Percentiles rank a stretch among this genome's conserved stretches.
These are phyloP conservation scores for Pteropus alecto DNA, from an alignment of 2,113 vertebrate genomes.

Conservation along the genomic window DNA sequence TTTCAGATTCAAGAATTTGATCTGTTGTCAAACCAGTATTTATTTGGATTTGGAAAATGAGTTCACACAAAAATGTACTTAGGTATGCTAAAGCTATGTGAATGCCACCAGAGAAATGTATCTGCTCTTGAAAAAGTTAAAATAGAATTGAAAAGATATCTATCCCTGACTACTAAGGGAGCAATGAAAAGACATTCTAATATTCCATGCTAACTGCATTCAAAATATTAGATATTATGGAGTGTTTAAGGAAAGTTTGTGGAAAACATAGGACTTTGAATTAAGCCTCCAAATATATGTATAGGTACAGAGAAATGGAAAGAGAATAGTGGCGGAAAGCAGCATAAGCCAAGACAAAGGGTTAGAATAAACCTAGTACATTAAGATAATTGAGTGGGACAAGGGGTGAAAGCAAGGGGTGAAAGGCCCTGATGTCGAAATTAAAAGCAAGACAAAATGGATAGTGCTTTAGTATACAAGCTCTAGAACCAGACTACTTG, in stretches of 20 bases:
- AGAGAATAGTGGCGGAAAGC: not conserved
- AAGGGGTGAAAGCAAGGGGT: not conserved
- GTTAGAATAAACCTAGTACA: not conserved
- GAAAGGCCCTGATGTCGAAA: not conserved
- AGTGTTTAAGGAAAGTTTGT: not conserved
- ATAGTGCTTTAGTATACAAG: not conserved
- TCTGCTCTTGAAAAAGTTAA: not conserved
- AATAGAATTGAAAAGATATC: not conserved
- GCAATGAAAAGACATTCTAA: not conserved
- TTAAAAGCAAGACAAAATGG: not conserved
- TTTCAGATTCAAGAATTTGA: conserved; percentile 16
- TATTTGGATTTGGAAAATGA: conserved; percentile 5
- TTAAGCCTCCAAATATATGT: not conserved
- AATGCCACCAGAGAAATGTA: not conserved
- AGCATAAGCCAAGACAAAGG: not conserved
- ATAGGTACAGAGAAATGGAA: not conserved
- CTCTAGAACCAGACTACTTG: not conserved
- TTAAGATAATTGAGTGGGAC: not conserved
- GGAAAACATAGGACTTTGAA: not conserved
- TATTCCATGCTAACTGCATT: not conserved
- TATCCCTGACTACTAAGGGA: not conserved
- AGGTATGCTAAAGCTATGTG: not conserved
- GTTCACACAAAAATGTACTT: not conserved
- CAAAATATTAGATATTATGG: not conserved
- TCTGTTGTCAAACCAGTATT: not conserved